A percentile compares a stretch with the other conserved stretches of the same genome.
These are phyloP conservation scores for Syrmaticus mikado DNA, from an alignment of 2,113 vertebrate genomes.

Conservation along the genomic window DNA sequence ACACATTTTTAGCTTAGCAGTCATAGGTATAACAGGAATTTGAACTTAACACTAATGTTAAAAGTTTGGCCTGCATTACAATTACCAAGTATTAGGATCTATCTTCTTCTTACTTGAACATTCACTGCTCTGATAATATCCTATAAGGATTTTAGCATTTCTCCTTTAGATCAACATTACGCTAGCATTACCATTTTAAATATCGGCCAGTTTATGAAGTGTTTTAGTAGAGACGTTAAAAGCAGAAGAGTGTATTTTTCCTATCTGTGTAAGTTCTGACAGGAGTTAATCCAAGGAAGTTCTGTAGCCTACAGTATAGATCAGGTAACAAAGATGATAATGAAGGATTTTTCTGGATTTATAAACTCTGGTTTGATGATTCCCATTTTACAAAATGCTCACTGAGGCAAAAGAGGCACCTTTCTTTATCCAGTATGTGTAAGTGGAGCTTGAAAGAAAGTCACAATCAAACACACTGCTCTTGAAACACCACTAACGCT, in stretches of 20 bases:
- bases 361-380: not conserved
- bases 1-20: rapidly evolving
- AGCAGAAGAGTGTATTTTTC: not conserved
- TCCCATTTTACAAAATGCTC: not conserved
- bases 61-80: not conserved
- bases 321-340: not conserved
- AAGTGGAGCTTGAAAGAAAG: not conserved
- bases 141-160: not conserved
- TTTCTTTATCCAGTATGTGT: not conserved
- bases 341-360: not conserved
- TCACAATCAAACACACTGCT: not conserved
- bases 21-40: not conserved
- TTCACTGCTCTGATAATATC: not conserved
- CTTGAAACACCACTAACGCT: not conserved
- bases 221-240: not conserved
- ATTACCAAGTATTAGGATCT: not conserved
- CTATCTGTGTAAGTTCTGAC: not conserved
- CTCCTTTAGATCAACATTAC: not conserved
- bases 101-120: not conserved
- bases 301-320: not conserved
- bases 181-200: not conserved
- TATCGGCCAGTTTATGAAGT: not conserved
- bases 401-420: not conserved
- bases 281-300: not conserved
- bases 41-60: not conserved